Conservation (phyloP, 2,888 invertebrate species). For the Adelphocoris suturalis region DNA sequence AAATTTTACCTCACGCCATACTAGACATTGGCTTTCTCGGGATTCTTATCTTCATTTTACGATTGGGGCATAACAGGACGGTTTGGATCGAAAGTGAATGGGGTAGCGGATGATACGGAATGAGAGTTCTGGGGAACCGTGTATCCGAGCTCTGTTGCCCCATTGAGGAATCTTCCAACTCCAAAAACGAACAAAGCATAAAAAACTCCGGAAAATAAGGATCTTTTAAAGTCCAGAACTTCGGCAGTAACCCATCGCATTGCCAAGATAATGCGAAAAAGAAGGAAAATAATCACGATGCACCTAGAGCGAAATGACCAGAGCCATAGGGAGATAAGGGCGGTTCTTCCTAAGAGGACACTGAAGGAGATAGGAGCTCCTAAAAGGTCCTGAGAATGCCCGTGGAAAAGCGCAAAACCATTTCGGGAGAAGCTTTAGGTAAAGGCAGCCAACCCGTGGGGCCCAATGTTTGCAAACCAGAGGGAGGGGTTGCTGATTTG, state of each 20-base stretch:
- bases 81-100: background rate
- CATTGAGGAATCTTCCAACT: background rate
- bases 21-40: background rate
- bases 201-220: background rate
- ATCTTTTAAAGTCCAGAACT: background rate
- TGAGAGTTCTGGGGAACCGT: background rate
- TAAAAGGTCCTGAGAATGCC: background rate
- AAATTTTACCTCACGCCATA: no score
- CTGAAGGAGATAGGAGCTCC: background rate
- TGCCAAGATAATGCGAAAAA: background rate
- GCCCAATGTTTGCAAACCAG: conserved; percentile 43
- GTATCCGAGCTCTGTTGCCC: background rate
- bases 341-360: background rate
- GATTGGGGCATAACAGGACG: background rate
- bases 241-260: conserved; percentile 1
- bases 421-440: conserved; percentile 16
- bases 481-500: conserved; percentile 44
- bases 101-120: background rate
- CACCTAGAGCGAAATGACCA: conserved; percentile 27
- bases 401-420: background rate
- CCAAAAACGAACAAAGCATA: background rate
- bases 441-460: conserved; percentile 5
- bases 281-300: background rate
- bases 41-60: conserved; percentile 6
- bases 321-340: conserved; percentile 28